Percentiles rank a stretch among this genome's conserved stretches.
phyloP scores from a whole-genome alignment of 2,797 vertebrate species.

The Mycteria americana region DNA sequence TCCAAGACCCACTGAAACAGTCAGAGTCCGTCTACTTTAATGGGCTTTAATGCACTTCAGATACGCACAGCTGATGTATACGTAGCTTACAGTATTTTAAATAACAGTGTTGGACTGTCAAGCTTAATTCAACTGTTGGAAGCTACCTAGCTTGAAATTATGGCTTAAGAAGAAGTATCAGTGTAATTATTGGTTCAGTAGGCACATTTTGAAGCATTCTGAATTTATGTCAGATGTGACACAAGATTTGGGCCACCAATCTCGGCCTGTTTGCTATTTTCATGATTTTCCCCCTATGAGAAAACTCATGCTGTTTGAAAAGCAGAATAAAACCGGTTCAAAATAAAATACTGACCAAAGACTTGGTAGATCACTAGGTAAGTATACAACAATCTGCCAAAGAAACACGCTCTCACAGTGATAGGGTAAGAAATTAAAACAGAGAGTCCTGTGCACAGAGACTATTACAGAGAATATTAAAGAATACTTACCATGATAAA shows the following conservation, averaged over 20 bases:
- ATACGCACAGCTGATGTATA: accelerated
- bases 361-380: neutral
- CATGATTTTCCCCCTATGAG: neutral
- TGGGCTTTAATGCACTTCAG: neutral
- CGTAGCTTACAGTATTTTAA: neutral
- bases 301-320: neutral
- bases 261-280: neutral
- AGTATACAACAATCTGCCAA: neutral
- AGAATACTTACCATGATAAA: neutral
- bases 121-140: neutral
- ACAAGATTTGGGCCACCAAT: neutral
- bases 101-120: neutral
- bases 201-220: neutral
- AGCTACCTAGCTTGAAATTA: neutral
- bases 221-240: neutral
- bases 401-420: neutral
- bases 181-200: neutral
- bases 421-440: neutral
- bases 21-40: neutral
- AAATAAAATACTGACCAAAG: neutral
- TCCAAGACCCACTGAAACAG: neutral
- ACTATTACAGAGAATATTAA: neutral
- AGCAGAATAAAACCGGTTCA: neutral
- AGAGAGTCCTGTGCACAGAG: neutral
- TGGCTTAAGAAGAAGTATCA: neutral